Evolutionary conservation across 37 sponge, comb jelly and placozoan genomes (phyloP).

Genomic region (Cliona cf. orientalis): DNA sequence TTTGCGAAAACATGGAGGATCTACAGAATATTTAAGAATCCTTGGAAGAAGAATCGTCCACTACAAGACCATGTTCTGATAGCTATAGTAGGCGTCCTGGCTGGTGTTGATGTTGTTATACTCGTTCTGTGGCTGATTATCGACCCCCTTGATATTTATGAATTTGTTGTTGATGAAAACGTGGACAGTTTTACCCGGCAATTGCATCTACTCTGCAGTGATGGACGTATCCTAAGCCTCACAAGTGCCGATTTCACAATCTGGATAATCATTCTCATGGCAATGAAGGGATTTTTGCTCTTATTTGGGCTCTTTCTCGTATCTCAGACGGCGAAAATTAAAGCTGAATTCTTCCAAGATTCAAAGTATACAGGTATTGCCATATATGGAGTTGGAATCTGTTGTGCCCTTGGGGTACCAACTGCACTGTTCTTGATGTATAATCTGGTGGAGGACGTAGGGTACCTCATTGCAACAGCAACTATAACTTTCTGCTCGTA

Average conservation of each 20-base stretch:
- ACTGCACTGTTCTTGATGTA: slow-evolving; percentile 2
- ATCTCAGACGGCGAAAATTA: slow-evolving; percentile 22
- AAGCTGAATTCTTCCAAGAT: slow-evolving; percentile 27
- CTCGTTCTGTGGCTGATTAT: slow-evolving; percentile 2
- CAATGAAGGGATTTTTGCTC: slow-evolving; percentile 13
- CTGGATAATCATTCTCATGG: slow-evolving; percentile 5
- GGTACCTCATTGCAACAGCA: background rate
- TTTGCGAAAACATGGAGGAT: slow-evolving; percentile 39
- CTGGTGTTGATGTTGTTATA: slow-evolving; percentile 9
- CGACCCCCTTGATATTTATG: background rate
- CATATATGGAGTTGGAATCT: slow-evolving; percentile 20
- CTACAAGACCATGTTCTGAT: slow-evolving; percentile 25
- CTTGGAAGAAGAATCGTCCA: slow-evolving; percentile 13
- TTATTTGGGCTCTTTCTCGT: slow-evolving; percentile 36
- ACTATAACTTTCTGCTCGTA: slow-evolving; percentile 6
- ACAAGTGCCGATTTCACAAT: background rate
- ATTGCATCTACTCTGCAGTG: background rate
- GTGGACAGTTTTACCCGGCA: background rate
- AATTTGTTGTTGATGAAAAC: background rate
- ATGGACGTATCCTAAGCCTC: background rate
- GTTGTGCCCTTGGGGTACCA: slow-evolving; percentile 17
- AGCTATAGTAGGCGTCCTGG: background rate
- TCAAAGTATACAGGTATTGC: slow-evolving; percentile 31
- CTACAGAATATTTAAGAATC: slow-evolving; percentile 32
- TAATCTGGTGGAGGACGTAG: background rate